Conservation (phyloP, 2,113 vertebrate species). For the Phoxinus phoxinus region DNA sequence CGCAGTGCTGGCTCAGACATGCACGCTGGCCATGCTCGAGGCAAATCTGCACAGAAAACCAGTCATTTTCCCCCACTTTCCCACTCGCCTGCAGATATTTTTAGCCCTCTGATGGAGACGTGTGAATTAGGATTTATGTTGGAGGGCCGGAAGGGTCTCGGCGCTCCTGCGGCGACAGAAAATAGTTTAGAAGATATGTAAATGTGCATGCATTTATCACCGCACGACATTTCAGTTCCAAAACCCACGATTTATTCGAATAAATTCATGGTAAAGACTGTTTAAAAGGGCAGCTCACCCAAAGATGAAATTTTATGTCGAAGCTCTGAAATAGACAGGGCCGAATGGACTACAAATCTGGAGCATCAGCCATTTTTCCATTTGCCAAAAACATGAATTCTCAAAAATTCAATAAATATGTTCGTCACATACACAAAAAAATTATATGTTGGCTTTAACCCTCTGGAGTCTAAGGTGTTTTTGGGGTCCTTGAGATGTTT, state of each 20-base stretch:
- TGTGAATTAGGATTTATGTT: background rate
- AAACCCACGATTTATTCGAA: background rate
- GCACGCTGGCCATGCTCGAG: background rate
- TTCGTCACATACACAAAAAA: too few relatives aligned
- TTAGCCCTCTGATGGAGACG: conserved; percentile 9
- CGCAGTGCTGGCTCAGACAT: background rate
- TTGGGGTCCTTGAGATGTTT: too few relatives aligned
- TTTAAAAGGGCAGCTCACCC: background rate
- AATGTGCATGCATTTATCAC: background rate
- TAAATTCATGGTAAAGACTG: background rate
- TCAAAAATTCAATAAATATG: too few relatives aligned
- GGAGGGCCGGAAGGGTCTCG: background rate
- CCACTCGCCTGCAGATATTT: conserved; percentile 1
- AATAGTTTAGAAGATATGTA: conserved; percentile 12
- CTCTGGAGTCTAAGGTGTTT: too few relatives aligned
- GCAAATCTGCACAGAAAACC: conserved; percentile 1
- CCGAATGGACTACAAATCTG: too few relatives aligned
- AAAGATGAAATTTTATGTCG: background rate
- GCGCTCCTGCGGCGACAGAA: background rate
- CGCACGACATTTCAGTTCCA: background rate
- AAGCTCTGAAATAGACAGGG: too few relatives aligned
- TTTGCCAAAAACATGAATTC: too few relatives aligned
- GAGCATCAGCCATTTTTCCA: too few relatives aligned
- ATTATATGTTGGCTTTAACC: too few relatives aligned
- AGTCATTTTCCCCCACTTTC: background rate